Evolutionary conservation across 2,797 vertebrate genomes (phyloP), one percentile per base, ranked within the genome.

Genomic region (Periophthalmus magnuspinnatus): DNA sequence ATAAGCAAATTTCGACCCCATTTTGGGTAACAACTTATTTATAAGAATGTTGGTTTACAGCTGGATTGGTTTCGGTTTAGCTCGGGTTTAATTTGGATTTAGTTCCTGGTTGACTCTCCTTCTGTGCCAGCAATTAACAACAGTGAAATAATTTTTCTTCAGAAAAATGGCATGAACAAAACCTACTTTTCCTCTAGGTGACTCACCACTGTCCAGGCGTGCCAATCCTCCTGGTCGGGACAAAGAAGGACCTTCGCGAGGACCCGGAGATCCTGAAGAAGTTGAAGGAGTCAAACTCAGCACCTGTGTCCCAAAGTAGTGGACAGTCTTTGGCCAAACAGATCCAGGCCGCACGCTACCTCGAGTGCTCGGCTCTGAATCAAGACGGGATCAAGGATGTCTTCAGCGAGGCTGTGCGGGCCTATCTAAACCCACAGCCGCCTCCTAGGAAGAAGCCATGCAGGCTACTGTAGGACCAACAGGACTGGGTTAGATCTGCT

Each of bases 371-470:
- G 0, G 95, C 95, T 0, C 88, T 97, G 80, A 94, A 93, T 88
- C 95, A 97, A 89, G 95, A 97, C 34, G 95, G 95, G 36, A 95
- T 97, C 58, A 93, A 94, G 68, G 94, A 97, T 69, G 95, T 97
- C 81, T 97, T 97, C 73, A 80, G 84, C 0, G 96, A 97, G 82
- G 94, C 95, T 0, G 94, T 96, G 64, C 90, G 93, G 36, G 92
- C 95, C 47, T 94, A 93, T 82, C 94, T 97, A 73, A 94, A 96
- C 84, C 95, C 95, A 2, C 86, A 91, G 71, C 90, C 92, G 22
- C 5, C 74, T 19, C 57, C 64, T 50, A 5, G 57, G 72, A 96
- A 95, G 88, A 95, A 65, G 78, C 81, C 82, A 76, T 98, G 97
- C 0, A 64, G 95, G 72, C 93, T 98, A 83, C 94, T 98, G 90